A percentile compares a stretch with the other conserved stretches of the same genome.
phyloP scores from a whole-genome alignment of 2,888 invertebrate genomes.

The Gibbula magus region DNA sequence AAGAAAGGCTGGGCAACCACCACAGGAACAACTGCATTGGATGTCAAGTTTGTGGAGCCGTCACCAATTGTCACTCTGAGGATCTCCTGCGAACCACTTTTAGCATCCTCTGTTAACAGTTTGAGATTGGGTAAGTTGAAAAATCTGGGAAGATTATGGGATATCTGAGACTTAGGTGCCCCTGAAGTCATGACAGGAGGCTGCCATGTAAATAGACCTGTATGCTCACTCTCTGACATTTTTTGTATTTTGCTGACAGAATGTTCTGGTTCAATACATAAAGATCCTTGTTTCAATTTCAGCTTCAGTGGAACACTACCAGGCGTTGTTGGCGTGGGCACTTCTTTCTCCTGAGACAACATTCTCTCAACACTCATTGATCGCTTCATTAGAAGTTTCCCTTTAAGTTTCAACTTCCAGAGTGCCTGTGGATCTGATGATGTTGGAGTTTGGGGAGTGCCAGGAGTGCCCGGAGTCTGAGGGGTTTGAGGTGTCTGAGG shows the following conservation, averaged over 20 bases:
- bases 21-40: slow-evolving; percentile 48
- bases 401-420: slow-evolving; percentile 63
- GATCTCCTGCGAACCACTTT: not conserved
- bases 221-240: not conserved
- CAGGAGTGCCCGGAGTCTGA: slow-evolving; percentile 33
- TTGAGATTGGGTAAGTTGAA: slow-evolving; percentile 14
- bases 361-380: slow-evolving; percentile 67
- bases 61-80: not conserved
- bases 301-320: not conserved
- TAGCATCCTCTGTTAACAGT: slow-evolving; percentile 10
- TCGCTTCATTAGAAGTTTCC: slow-evolving; percentile 72
- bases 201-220: slow-evolving; percentile 6
- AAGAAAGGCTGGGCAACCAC: slow-evolving; percentile 47
- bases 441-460: slow-evolving; percentile 38
- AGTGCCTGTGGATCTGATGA: slow-evolving; percentile 32
- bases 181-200: not conserved
- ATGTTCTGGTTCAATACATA: not conserved
- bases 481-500: slow-evolving; percentile 35
- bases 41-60: not conserved
- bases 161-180: not conserved
- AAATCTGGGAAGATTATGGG: not conserved
- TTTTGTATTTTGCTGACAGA: not conserved
- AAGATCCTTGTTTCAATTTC: not conserved
- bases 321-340: slow-evolving; percentile 17
- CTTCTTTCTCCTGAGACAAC: slow-evolving; percentile 40